A percentile compares a stretch with the other conserved stretches of the same genome.
These are phyloP conservation scores for Metallyticus violacea DNA, from an alignment of 2,888 invertebrate species.

Conservation along the genomic window DNA sequence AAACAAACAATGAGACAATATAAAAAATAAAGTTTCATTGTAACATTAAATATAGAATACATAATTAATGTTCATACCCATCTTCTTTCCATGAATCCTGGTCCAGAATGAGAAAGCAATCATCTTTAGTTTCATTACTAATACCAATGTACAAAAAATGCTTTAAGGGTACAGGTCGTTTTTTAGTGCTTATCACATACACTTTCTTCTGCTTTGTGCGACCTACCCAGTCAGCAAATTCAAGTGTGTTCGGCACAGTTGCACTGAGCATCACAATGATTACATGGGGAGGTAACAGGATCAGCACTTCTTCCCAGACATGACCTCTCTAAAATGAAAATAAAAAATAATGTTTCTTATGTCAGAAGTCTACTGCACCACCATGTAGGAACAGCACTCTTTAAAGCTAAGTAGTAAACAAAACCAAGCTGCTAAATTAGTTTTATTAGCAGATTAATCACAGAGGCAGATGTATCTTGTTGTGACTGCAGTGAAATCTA, in stretches of 20 bases:
- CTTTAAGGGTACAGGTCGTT: slow-evolving; percentile 92
- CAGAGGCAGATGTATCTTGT: no score
- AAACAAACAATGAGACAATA: no score
- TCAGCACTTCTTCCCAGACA: slow-evolving; percentile 99
- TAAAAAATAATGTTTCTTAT: no score
- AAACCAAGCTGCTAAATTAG: no score
- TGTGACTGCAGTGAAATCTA: no score
- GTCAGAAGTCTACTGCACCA: background rate
- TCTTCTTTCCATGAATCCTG: slow-evolving; percentile 64
- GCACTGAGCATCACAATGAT: slow-evolving; percentile 96
- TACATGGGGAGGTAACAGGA: slow-evolving; percentile 90
- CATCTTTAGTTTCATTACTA: slow-evolving; percentile 62
- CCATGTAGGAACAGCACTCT: background rate
- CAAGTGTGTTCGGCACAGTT: slow-evolving; percentile 94
- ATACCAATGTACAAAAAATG: slow-evolving; percentile 87
- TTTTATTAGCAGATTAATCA: no score
- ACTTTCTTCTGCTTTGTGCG: slow-evolving; percentile 79
- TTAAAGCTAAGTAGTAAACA: no score
- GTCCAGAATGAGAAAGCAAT: slow-evolving; percentile 77
- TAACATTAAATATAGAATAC: no score
- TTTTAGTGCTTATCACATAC: slow-evolving; percentile 89
- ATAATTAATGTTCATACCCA: no score
- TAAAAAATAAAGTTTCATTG: no score
- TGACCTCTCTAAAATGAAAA: slow-evolving; percentile 72
- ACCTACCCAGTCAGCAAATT: slow-evolving; percentile 94